A percentile compares a stretch with the other conserved stretches of the same genome.
Evolutionary conservation across 2,797 vertebrate species (phyloP).

Genomic region (Phataginus tricuspis): DNA sequence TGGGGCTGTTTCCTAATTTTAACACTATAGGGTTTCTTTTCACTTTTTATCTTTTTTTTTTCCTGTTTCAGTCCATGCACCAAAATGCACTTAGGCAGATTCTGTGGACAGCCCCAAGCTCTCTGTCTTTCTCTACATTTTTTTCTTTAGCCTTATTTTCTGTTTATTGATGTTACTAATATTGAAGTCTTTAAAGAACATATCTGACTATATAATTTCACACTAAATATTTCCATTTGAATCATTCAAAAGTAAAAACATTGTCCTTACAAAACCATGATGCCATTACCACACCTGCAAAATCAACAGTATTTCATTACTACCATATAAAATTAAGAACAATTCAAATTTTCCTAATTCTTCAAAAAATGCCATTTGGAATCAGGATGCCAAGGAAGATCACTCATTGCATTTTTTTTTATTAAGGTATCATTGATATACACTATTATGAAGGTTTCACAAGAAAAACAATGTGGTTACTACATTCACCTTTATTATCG

Average conservation of each 20-base stretch:
- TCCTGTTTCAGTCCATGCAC: neutral
- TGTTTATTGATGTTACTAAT: neutral
- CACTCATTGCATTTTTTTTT: neutral
- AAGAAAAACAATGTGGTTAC: too few species aligned
- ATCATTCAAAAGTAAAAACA: neutral
- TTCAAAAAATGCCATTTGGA: neutral
- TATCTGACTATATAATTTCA: neutral
- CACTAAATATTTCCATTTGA: neutral
- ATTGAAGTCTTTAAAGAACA: neutral
- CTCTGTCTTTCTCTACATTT: neutral
- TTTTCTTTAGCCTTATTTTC: neutral
- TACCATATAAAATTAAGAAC: neutral
- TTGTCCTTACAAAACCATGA: neutral
- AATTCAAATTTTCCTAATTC: neutral
- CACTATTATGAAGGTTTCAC: too few species aligned
- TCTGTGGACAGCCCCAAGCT: neutral
- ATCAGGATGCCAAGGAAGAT: neutral
- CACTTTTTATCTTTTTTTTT: neutral
- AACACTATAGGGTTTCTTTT: neutral
- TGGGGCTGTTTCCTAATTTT: neutral
- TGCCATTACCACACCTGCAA: neutral
- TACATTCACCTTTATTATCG: too few species aligned
- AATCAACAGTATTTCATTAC: neutral
- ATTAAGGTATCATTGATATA: too few species aligned
- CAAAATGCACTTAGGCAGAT: neutral